Conservation (phyloP, 1,140 invertebrate genomes). For the Zaprionus taronus region DNA sequence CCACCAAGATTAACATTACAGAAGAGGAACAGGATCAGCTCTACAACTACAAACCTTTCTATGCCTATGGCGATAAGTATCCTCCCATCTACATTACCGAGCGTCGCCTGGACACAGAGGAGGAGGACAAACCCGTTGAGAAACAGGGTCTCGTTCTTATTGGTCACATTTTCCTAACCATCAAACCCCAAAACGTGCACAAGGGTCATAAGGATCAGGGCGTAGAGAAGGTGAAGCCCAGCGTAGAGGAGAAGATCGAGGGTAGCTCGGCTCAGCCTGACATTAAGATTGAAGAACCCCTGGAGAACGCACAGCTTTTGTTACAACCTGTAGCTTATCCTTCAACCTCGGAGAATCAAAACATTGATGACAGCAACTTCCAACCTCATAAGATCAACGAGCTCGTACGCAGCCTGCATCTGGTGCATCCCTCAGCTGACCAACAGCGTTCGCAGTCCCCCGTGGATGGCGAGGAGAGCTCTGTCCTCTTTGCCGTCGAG, state of each 20-base stretch:
- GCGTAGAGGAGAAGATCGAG: neutral
- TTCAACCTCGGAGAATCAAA: neutral
- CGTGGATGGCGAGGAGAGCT: constrained; percentile 47
- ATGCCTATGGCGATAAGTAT: neutral
- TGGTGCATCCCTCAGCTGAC: constrained; percentile 20
- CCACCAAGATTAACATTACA: neutral
- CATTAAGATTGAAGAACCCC: constrained; percentile 6
- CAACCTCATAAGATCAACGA: constrained; percentile 19
- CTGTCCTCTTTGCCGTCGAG: constrained; percentile 67
- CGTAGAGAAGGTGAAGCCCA: neutral
- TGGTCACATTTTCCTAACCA: constrained; percentile 38
- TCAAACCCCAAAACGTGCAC: neutral
- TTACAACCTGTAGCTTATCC: constrained; percentile 33
- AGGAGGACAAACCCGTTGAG: neutral
- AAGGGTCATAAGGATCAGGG: neutral
- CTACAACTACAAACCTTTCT: constrained; percentile 21
- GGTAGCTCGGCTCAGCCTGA: neutral
- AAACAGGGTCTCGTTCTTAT: constrained; percentile 20
- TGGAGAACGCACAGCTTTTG: constrained; percentile 23
- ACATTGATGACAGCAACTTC: neutral
- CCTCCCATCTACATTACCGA: constrained; percentile 14
- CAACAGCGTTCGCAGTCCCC: constrained; percentile 47
- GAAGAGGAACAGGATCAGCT: neutral
- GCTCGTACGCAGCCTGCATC: constrained; percentile 26
- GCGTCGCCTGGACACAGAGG: neutral